These are phyloP conservation scores for Kryptolebias marmoratus DNA, from an alignment of 2,113 vertebrate genomes.

Conservation along the genomic window DNA sequence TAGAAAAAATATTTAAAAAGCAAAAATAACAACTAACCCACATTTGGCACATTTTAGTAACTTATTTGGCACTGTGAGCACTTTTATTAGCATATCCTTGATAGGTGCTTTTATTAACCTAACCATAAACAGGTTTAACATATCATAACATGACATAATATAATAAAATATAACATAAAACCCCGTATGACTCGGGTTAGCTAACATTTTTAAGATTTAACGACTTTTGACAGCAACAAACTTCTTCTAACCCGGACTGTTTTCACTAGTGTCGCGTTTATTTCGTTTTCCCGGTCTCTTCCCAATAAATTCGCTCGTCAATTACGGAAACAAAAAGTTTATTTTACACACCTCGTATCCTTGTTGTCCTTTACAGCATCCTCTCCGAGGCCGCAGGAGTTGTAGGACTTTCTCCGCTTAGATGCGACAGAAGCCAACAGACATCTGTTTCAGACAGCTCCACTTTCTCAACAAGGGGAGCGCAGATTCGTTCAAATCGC, in stretches of 20 bases:
- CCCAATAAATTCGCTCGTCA: background rate
- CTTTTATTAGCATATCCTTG: no score
- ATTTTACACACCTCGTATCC: constrained; percentile 29
- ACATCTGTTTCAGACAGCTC: constrained; percentile 62
- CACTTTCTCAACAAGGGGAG: constrained; percentile 18
- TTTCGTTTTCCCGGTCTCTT: background rate
- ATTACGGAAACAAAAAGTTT: background rate
- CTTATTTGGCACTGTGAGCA: no score
- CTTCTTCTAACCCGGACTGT: background rate
- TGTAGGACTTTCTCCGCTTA: constrained; percentile 54
- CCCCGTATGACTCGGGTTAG: background rate
- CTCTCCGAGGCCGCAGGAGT: background rate
- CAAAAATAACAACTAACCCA: background rate
- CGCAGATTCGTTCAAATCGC: accelerated
- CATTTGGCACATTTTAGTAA: no score
- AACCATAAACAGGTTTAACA: background rate
- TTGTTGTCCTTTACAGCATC: constrained; percentile 53
- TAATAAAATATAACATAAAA: accelerated
- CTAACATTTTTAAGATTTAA: background rate
- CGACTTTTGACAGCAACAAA: background rate
- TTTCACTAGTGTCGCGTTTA: background rate
- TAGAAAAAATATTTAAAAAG: no score
- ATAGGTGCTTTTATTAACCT: background rate
- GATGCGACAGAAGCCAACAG: constrained; percentile 32
- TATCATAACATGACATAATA: background rate